phyloP scores from a whole-genome alignment of 2,113 vertebrate genomes.

The Pycnonotus jocosus region DNA sequence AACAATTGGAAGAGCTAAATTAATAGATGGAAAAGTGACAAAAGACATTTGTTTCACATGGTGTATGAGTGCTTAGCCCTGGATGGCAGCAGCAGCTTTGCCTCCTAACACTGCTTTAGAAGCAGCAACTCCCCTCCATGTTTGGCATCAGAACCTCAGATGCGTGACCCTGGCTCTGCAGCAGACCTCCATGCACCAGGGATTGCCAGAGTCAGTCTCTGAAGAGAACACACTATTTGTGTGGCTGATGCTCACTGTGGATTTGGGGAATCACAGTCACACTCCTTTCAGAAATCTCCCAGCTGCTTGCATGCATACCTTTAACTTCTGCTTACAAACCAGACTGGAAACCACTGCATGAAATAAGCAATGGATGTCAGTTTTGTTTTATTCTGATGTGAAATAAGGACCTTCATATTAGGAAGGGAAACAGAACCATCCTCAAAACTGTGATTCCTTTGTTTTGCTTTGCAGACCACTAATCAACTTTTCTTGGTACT shows the following conservation, averaged over 20 bases:
- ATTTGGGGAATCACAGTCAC: not conserved
- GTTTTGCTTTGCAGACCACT: not conserved
- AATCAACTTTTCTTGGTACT: not conserved
- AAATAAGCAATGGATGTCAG: not conserved
- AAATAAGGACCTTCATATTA: not conserved
- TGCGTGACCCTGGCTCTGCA: not conserved
- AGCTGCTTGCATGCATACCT: not conserved
- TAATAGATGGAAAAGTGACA: not conserved
- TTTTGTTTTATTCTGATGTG: not conserved
- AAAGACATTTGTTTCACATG: not conserved
- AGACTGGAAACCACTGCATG: not conserved
- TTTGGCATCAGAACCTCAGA: not conserved
- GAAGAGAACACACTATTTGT: accelerated
- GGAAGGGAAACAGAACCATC: not conserved
- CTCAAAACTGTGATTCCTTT: not conserved
- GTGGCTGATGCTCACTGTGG: not conserved
- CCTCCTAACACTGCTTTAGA: not conserved
- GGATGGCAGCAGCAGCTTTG: not conserved
- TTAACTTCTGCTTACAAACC: not conserved
- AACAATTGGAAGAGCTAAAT: not conserved
- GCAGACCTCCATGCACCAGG: not conserved
- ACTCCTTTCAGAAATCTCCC: not conserved
- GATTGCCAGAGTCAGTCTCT: not conserved
- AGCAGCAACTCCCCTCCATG: not conserved
- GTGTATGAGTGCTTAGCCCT: not conserved